A percentile compares a stretch with the other conserved stretches of the same genome.
These are phyloP conservation scores for Chaenodraco wilsoni DNA, from an alignment of 2,797 vertebrate genomes.

Conservation along the genomic window DNA sequence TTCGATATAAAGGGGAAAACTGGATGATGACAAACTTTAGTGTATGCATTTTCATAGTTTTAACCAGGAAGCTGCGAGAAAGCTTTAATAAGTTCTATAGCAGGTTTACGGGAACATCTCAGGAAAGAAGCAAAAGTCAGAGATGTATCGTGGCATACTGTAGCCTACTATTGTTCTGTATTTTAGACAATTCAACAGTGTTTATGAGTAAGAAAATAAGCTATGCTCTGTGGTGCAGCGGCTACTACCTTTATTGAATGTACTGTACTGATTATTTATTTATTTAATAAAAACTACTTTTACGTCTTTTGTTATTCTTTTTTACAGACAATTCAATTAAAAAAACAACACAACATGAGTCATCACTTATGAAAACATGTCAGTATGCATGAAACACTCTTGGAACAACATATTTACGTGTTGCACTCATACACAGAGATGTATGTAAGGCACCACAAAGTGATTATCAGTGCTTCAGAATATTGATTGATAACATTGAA, in stretches of 20 bases:
- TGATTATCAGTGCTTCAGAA: not conserved
- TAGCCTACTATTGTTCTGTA: slow-evolving; percentile 24
- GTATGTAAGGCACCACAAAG: not conserved
- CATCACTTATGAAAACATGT: not conserved
- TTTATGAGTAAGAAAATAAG: slow-evolving; percentile 27
- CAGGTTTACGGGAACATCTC: slow-evolving; percentile 19
- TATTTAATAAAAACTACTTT: slow-evolving; percentile 64
- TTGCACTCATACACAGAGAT: not conserved
- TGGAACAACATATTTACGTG: not conserved
- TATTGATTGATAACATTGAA: not conserved
- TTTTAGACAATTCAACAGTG: slow-evolving; percentile 39
- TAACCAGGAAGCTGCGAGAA: slow-evolving; percentile 3
- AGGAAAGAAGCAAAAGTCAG: slow-evolving; percentile 14
- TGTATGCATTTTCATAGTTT: slow-evolving; percentile 16
- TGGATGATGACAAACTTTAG: slow-evolving; percentile 23
- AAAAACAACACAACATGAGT: not conserved
- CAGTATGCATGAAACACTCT: too few relatives aligned
- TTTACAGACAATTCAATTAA: not conserved
- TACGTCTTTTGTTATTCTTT: slow-evolving; percentile 18
- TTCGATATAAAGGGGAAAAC: not conserved
- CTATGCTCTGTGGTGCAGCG: slow-evolving; percentile 40
- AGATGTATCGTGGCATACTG: slow-evolving; percentile 31
- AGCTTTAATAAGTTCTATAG: slow-evolving; percentile 9
- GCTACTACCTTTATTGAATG: slow-evolving; percentile 53
- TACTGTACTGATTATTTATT: slow-evolving; percentile 61